These are phyloP conservation scores for Mantis religiosa DNA, from an alignment of 2,888 invertebrate species.

Conservation along the genomic window DNA sequence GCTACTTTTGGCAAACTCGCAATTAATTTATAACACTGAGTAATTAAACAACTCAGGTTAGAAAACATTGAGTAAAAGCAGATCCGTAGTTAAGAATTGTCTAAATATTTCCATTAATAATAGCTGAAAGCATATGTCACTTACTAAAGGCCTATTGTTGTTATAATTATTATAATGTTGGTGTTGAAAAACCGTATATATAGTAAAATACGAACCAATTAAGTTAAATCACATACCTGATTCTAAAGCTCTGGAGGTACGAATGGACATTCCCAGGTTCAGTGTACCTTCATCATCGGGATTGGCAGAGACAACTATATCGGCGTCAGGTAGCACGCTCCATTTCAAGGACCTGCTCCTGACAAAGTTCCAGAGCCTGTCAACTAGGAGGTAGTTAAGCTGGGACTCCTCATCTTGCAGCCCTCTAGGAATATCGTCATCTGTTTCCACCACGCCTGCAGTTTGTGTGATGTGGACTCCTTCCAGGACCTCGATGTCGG, in stretches of 20 bases:
- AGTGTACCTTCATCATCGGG: conserved; percentile 63
- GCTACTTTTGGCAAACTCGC: too few relatives aligned
- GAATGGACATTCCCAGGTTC: conserved; percentile 67
- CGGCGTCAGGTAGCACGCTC: conserved; percentile 72
- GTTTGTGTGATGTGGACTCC: conserved; percentile 72
- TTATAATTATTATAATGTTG: too few relatives aligned
- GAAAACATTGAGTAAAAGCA: too few relatives aligned
- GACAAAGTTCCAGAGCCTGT: conserved; percentile 72
- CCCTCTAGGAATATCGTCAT: conserved; percentile 32
- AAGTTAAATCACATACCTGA: conserved; percentile 14
- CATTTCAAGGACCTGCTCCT: conserved; percentile 73
- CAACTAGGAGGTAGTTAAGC: conserved; percentile 60
- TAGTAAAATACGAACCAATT: background rate
- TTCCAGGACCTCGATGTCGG: conserved; percentile 70
- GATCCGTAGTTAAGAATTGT: too few relatives aligned
- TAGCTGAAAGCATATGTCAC: too few relatives aligned
- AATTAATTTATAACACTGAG: too few relatives aligned
- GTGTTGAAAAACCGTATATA: too few relatives aligned
- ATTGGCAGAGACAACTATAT: conserved; percentile 68
- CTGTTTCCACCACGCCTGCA: conserved; percentile 46
- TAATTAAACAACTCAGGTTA: too few relatives aligned
- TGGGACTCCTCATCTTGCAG: conserved; percentile 44
- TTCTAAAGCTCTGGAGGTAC: conserved; percentile 53
- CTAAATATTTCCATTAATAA: too few relatives aligned
- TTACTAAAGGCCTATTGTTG: too few relatives aligned